Conservation (phyloP, 2,888 invertebrate species). For the Lathronympha strigana region DNA sequence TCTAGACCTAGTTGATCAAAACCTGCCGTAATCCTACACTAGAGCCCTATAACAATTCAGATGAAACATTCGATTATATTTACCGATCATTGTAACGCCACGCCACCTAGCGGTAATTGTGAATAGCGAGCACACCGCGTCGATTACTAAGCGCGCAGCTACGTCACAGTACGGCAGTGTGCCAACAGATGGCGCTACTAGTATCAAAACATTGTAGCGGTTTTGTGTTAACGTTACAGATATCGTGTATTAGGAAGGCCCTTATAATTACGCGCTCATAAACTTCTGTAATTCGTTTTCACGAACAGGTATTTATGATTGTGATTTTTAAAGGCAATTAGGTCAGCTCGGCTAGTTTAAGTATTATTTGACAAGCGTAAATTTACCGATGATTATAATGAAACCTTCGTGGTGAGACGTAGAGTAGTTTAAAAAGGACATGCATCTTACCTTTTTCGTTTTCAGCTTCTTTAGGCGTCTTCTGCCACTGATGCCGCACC, state of each 20-base stretch:
- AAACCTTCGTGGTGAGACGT: too few relatives aligned
- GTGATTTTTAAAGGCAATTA: background rate
- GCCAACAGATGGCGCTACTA: constrained; percentile 63
- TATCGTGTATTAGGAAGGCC: background rate
- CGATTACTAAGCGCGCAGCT: background rate
- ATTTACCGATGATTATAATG: too few relatives aligned
- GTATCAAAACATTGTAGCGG: background rate
- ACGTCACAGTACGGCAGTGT: constrained; percentile 2
- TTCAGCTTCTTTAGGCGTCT: constrained; percentile 72
- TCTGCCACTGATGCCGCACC: constrained; percentile 86
- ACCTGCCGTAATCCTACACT: constrained; percentile 14
- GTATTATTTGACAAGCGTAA: background rate
- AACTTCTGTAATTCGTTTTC: background rate
- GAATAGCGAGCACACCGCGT: constrained; percentile 10
- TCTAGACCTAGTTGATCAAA: constrained; percentile 14
- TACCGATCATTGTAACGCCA: constrained; percentile 6
- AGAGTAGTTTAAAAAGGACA: constrained; percentile 29
- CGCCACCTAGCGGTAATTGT: constrained; percentile 16
- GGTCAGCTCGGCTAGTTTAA: background rate
- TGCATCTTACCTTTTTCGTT: constrained; percentile 66
- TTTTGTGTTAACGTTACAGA: background rate
- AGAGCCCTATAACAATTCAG: background rate
- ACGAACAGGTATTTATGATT: background rate
- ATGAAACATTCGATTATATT: background rate
- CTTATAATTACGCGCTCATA: too few relatives aligned